Percentiles rank a stretch among this genome's conserved stretches.
phyloP scores from a whole-genome alignment of 2,888 invertebrate genomes.

The Cosmia trapezina region DNA sequence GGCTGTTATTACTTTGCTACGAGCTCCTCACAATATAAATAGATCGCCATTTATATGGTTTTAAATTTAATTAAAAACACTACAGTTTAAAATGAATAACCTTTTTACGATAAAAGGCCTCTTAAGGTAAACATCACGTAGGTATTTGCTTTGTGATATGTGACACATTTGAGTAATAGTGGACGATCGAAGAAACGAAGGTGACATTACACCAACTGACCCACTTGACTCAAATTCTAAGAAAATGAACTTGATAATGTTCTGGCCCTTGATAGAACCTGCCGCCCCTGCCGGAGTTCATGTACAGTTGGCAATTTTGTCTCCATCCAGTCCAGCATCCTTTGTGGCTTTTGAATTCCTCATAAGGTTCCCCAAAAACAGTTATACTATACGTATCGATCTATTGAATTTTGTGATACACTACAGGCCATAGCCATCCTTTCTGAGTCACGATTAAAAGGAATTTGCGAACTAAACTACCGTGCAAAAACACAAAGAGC shows the following conservation, averaged over 20 bases:
- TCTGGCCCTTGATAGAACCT: neutral
- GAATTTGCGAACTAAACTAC: slow-evolving; percentile 15
- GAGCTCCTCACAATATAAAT: too few relatives aligned
- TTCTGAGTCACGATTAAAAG: slow-evolving; percentile 2
- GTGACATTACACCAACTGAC: slow-evolving; percentile 24
- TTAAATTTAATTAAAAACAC: neutral
- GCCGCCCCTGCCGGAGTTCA: neutral
- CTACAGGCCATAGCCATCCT: neutral
- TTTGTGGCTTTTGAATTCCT: neutral
- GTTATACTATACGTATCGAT: neutral
- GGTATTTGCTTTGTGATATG: slow-evolving; percentile 30
- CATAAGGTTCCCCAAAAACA: neutral
- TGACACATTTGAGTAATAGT: slow-evolving; percentile 30
- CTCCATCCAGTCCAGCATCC: neutral
- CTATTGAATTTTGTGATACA: neutral
- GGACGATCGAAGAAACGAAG: slow-evolving; percentile 31
- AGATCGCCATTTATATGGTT: neutral
- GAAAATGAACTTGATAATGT: slow-evolving; percentile 27
- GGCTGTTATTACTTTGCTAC: too few relatives aligned
- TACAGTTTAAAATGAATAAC: slow-evolving; percentile 1
- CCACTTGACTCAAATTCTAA: slow-evolving; percentile 7
- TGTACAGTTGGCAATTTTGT: too few relatives aligned
- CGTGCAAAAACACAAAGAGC: slow-evolving; percentile 23
- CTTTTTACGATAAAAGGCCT: slow-evolving; percentile 23
- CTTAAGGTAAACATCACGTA: slow-evolving; percentile 31